Conservation (phyloP, 2,113 vertebrate genomes). For the Empidonax traillii region DNA sequence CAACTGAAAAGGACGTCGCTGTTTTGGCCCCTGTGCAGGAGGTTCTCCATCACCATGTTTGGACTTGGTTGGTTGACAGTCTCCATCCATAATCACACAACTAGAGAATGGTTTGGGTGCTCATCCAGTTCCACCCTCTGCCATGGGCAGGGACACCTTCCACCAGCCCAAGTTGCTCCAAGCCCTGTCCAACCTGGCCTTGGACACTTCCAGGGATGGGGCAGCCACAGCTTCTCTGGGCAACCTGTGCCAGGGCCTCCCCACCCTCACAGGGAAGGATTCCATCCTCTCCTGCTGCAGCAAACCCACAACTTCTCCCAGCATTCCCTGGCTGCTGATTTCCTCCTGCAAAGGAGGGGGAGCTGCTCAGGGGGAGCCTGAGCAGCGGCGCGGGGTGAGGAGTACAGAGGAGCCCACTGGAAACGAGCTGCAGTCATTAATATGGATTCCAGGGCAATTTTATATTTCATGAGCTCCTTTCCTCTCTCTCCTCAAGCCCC, state of each 20-base stretch:
- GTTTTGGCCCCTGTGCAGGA: not conserved
- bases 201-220: not conserved
- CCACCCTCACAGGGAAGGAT: not conserved
- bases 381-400: not conserved
- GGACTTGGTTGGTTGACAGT: not conserved
- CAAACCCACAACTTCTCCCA: not conserved
- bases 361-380: not conserved
- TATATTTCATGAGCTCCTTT: slow-evolving; percentile 53
- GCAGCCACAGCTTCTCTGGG: not conserved
- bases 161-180: not conserved
- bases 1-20: accelerated
- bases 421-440: not conserved
- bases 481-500: not conserved
- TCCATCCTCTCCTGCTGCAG: not conserved
- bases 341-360: not conserved
- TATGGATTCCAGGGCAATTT: slow-evolving; percentile 28
- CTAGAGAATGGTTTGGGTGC: not conserved
- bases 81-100: not conserved
- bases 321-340: not conserved
- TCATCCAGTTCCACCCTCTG: not conserved
- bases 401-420: not conserved
- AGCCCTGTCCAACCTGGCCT: not conserved
- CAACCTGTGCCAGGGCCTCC: accelerated
- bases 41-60: not conserved
- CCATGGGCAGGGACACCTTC: not conserved